phyloP scores from a whole-genome alignment of 2,797 vertebrate genomes.

The Lycodopsis pacificus region DNA sequence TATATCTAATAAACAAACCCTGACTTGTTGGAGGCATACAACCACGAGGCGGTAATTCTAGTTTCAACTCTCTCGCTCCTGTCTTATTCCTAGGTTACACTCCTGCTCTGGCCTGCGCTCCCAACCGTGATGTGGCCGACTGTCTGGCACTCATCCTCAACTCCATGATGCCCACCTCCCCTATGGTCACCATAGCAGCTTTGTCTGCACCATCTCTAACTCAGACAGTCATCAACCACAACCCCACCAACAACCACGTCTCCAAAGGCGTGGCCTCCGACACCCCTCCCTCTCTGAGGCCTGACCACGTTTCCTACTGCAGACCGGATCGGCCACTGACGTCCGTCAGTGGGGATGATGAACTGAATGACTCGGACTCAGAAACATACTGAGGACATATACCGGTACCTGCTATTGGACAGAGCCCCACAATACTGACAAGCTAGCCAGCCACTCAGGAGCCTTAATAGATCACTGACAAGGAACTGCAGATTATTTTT shows the following conservation, averaged over 20 bases:
- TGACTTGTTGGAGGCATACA: background rate
- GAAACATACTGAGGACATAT: slow-evolving; percentile 90
- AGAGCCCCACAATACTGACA: slow-evolving; percentile 43
- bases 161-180: slow-evolving; percentile 96
- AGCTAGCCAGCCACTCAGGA: slow-evolving; percentile 78
- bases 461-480: slow-evolving; percentile 66
- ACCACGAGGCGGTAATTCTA: background rate
- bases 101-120: slow-evolving; percentile 90
- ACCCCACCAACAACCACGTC: slow-evolving; percentile 78
- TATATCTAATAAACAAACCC: too few species aligned
- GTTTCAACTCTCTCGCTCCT: background rate
- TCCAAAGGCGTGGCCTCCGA: slow-evolving; percentile 95
- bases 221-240: slow-evolving; percentile 89
- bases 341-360: slow-evolving; percentile 87
- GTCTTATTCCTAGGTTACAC: slow-evolving; percentile 64
- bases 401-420: slow-evolving; percentile 21
- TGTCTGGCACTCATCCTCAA: slow-evolving; percentile 96
- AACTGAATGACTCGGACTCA: slow-evolving; percentile 97
- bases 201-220: slow-evolving; percentile 88
- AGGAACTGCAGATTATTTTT: slow-evolving; percentile 47
- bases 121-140: slow-evolving; percentile 96
- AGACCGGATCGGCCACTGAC: slow-evolving; percentile 89
- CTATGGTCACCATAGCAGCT: slow-evolving; percentile 86
- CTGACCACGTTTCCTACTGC: slow-evolving; percentile 90
- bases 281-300: slow-evolving; percentile 88